These are phyloP conservation scores for Liopterus haemorrhoidalis DNA, from an alignment of 2,888 invertebrate species.

Conservation along the genomic window DNA sequence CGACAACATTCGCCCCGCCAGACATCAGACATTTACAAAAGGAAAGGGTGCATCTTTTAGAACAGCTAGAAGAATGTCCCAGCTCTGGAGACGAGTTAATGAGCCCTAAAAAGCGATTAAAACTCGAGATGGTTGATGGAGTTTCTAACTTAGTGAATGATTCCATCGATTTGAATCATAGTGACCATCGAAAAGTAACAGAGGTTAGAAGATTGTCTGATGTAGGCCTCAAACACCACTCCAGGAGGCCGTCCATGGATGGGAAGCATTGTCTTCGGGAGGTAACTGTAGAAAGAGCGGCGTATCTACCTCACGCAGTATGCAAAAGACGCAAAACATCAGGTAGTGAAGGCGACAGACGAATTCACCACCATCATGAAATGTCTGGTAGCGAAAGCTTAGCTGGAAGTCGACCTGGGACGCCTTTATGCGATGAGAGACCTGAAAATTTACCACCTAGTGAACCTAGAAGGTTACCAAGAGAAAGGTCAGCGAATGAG, in stretches of 20 bases:
- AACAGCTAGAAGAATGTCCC: constrained; percentile 65
- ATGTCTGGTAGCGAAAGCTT: constrained; percentile 56
- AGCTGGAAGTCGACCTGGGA: constrained; percentile 75
- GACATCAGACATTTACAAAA: constrained; percentile 65
- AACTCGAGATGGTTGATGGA: constrained; percentile 51
- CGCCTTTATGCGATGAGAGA: constrained; percentile 75
- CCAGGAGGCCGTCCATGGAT: constrained; percentile 51
- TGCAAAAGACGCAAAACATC: constrained; percentile 53
- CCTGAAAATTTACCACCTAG: constrained; percentile 67
- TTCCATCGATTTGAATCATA: constrained; percentile 44
- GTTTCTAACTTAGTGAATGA: constrained; percentile 33
- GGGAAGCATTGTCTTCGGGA: constrained; percentile 40
- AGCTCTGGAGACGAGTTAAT: constrained; percentile 64
- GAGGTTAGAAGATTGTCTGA: constrained; percentile 53
- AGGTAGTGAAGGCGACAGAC: constrained; percentile 38
- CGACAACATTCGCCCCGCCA: constrained; percentile 45
- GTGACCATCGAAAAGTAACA: constrained; percentile 45
- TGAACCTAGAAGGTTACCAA: constrained; percentile 64
- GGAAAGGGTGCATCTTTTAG: constrained; percentile 62
- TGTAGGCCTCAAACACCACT: constrained; percentile 43
- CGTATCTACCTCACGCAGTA: constrained; percentile 45
- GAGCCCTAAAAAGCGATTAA: constrained; percentile 61
- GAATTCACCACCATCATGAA: constrained; percentile 49
- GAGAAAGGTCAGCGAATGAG: constrained; percentile 56
- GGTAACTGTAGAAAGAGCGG: constrained; percentile 32